Percentiles rank a stretch among this genome's conserved stretches.
Conservation (phyloP, 2,797 vertebrate genomes). For the Triplophysa yarkandensis region DNA sequence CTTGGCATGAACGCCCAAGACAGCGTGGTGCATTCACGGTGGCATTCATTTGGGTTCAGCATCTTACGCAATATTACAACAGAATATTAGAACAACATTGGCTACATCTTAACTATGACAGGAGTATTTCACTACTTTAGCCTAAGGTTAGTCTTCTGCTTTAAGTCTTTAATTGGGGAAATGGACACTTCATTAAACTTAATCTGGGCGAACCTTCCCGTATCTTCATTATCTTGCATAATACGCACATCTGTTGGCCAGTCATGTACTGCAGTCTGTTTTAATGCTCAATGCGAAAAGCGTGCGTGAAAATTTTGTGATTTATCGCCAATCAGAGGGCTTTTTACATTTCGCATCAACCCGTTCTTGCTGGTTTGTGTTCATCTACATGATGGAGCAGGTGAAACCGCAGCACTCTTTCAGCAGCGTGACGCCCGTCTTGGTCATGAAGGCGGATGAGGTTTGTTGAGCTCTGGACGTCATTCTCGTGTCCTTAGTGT, state of each 20-base stretch:
- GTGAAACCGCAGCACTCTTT: slow-evolving; percentile 89
- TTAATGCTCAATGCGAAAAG: background rate
- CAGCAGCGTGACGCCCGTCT: slow-evolving; percentile 81
- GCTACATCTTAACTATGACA: background rate
- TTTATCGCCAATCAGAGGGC: background rate
- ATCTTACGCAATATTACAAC: slow-evolving; percentile 5
- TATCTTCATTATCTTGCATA: slow-evolving; percentile 4
- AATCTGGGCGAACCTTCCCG: slow-evolving; percentile 36
- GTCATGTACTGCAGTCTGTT: slow-evolving; percentile 5
- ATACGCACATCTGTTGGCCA: slow-evolving; percentile 30
- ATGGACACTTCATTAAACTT: slow-evolving; percentile 47
- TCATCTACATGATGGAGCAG: slow-evolving; percentile 84
- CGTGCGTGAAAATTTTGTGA: slow-evolving; percentile 22
- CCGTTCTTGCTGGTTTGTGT: background rate
- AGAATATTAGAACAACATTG: background rate
- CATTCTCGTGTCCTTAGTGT: slow-evolving; percentile 67
- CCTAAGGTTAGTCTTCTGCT: background rate
- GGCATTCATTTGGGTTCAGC: background rate
- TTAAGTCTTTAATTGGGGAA: slow-evolving; percentile 2
- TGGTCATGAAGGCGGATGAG: slow-evolving; percentile 72
- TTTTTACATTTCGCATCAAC: background rate
- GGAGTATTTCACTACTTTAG: background rate
- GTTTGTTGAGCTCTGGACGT: slow-evolving; percentile 78
- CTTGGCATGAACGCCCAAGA: background rate
- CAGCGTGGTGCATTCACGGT: background rate